Base-by-base conservation (phyloP, 2,888 invertebrate species). In the Synanthedon myopaeformis region DNA sequence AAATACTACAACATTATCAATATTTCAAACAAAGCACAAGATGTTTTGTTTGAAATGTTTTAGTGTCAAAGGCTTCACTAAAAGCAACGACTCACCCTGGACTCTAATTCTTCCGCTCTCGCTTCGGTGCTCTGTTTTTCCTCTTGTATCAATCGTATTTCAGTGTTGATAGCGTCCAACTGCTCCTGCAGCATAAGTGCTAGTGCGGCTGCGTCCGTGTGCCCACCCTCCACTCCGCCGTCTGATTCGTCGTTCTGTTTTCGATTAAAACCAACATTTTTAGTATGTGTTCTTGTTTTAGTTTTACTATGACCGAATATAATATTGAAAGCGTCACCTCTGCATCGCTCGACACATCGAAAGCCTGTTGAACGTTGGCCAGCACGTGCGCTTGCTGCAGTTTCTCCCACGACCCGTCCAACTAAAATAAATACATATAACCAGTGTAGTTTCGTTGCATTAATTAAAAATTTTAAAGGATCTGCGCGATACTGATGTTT, bases 101-200 rank as follows among this genome's bases (percentile, higher is more conserved):
- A 97, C 83, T 99, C 99, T 59, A 99, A 89, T 77, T 99, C 99
- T 84, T 99, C 99, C 0, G 99, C 99, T 51, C 98, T 85, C 4
- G 97, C 96, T 82, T 99, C 99, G 0, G 99, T 97, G 78, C 92
- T 96, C 82, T 97, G 96, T 76, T 98, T 98, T 85, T 98, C 98
- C 85, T 98, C 97, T 90, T 98, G 95, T 48, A 92, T 92, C 76
- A 92, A 88, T 5, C 90, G 91, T 69, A 99, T 99, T 90, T 99
- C 99, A 70, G 98, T 98, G 88, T 99, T 99, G 81, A 99, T 99
- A 72, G 99, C 99, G 89, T 99, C 99, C 60, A 99, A 89, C 82
- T 99, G 98, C 72, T 99, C 99, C 81, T 99, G 99, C 65, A 99
- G 90, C 97, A 99, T 98, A 77, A 98, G 92, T 51, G 99, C 99